These are phyloP conservation scores for Drosophila rhopaloa DNA, from an alignment of 1,140 invertebrate species.

Conservation along the genomic window DNA sequence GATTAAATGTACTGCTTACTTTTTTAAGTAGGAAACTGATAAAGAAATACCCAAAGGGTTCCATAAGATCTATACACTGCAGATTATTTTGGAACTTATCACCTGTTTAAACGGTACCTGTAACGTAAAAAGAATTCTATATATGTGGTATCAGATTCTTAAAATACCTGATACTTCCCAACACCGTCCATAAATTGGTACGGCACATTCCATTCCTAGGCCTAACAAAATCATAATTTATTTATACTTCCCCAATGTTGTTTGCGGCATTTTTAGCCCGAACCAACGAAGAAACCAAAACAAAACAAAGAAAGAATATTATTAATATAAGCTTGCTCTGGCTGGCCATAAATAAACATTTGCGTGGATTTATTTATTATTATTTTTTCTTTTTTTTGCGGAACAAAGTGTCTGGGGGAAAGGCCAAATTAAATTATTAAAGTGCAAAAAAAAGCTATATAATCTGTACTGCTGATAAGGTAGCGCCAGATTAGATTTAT, in stretches of 20 bases:
- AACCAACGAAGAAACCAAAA: slow-evolving; percentile 45
- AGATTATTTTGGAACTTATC: not conserved
- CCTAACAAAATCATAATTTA: slow-evolving; percentile 47
- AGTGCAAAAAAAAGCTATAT: slow-evolving; percentile 23
- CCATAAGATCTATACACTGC: no score
- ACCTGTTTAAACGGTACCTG: not conserved
- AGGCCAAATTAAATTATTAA: not conserved
- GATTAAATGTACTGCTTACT: no score
- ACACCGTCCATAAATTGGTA: slow-evolving; percentile 29
- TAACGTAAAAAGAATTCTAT: not conserved
- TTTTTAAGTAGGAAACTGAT: not conserved
- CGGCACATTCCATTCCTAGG: slow-evolving; percentile 41
- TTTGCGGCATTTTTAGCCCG: slow-evolving; percentile 68
- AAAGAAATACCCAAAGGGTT: no score
- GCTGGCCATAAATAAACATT: slow-evolving; percentile 74
- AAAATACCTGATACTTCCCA: slow-evolving; percentile 32
- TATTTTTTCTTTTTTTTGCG: slow-evolving; percentile 36
- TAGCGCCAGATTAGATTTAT: slow-evolving; percentile 31
- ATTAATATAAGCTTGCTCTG: slow-evolving; percentile 54
- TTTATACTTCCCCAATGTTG: slow-evolving; percentile 47
- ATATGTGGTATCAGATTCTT: slow-evolving; percentile 9
- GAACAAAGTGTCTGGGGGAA: slow-evolving; percentile 25
- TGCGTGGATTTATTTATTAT: slow-evolving; percentile 53
- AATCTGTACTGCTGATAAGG: slow-evolving; percentile 35
- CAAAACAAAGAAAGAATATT: slow-evolving; percentile 51